phyloP scores from a whole-genome alignment of 2,888 invertebrate genomes.

The Sceliomorpha sp. region DNA sequence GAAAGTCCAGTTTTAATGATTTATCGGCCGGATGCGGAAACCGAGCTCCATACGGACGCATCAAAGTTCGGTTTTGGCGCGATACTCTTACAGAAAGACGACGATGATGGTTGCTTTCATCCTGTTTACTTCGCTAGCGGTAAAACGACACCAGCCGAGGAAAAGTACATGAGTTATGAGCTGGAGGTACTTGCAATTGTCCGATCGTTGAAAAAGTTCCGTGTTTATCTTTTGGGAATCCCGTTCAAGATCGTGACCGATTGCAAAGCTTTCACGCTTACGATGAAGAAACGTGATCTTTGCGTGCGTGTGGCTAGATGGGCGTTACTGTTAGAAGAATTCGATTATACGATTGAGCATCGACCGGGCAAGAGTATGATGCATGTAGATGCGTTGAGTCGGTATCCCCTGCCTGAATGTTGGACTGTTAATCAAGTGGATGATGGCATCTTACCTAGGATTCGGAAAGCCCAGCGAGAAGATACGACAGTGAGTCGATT shows the following conservation, averaged over 20 bases:
- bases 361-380: slow-evolving; percentile 15
- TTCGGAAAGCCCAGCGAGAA: slow-evolving; percentile 5
- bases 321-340: slow-evolving; percentile 23
- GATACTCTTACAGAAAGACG: slow-evolving; percentile 22
- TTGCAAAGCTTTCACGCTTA: slow-evolving; percentile 19
- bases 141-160: slow-evolving; percentile 40
- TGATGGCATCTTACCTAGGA: no score
- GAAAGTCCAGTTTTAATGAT: no score
- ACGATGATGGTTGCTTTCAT: slow-evolving; percentile 22
- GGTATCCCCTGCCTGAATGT: slow-evolving; percentile 10
- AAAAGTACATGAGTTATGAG: slow-evolving; percentile 24
- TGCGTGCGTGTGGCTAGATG: slow-evolving; percentile 32
- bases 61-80: slow-evolving; percentile 34
- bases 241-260: slow-evolving; percentile 33
- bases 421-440: no score
- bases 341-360: slow-evolving; percentile 18
- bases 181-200: slow-evolving; percentile 29
- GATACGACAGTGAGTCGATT: no score
- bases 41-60: slow-evolving; percentile 43
- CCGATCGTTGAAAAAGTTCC: slow-evolving; percentile 47
- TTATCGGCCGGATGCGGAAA: no score
- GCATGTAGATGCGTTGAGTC: slow-evolving; percentile 21
- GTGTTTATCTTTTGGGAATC: slow-evolving; percentile 59
- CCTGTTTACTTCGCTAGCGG: slow-evolving; percentile 36
- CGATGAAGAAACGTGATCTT: slow-evolving; percentile 22